phyloP scores from a whole-genome alignment of 2,888 invertebrate species.

The Melieria omissa region DNA sequence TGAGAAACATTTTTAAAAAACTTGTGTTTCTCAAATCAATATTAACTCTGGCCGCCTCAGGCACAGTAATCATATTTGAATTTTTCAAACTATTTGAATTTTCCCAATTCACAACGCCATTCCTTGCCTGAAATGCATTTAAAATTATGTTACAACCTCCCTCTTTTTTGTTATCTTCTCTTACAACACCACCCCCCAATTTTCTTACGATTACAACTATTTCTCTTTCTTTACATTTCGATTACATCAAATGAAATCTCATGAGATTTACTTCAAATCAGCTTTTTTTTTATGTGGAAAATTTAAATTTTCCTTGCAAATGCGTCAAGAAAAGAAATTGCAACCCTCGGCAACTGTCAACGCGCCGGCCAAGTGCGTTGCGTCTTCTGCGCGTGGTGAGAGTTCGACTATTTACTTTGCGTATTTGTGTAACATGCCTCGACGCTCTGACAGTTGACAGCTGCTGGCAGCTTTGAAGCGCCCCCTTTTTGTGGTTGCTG shows the following conservation, averaged over 20 bases:
- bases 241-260: constrained; percentile 20
- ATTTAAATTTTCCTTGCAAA: background rate
- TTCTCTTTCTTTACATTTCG: background rate
- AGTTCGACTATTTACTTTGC: constrained; percentile 22
- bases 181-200: too few relatives aligned
- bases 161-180: too few relatives aligned
- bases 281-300: background rate
- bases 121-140: too few relatives aligned
- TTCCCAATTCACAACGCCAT: too few relatives aligned
- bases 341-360: background rate
- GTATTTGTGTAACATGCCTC: constrained; percentile 33
- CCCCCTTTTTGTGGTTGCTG: background rate
- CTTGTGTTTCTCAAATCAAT: too few relatives aligned
- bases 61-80: too few relatives aligned
- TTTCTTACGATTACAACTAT: too few relatives aligned
- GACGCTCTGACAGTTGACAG: constrained; percentile 31
- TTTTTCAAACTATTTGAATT: too few relatives aligned
- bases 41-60: too few relatives aligned
- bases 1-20: too few relatives aligned
- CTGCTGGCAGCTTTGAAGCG: constrained; percentile 2
- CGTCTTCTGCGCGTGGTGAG: background rate
- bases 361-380: background rate
- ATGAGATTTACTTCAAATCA: constrained; percentile 24
- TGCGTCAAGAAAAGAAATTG: background rate
- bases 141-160: too few relatives aligned